Conservation (phyloP, 2,888 invertebrate species). For the Sinopyrophorus schimmeli region DNA sequence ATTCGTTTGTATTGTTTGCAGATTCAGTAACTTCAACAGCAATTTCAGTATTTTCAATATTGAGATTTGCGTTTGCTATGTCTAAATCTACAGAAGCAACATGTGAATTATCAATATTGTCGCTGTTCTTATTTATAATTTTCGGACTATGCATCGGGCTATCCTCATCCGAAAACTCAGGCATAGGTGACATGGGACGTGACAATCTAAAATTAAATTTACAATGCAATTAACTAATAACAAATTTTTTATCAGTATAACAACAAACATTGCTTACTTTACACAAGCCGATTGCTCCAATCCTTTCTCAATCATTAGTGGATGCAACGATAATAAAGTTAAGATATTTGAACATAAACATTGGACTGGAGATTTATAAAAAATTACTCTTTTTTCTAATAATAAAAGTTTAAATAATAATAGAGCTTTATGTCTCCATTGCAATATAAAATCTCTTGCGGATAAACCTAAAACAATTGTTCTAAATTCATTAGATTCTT, state of each 20-base stretch:
- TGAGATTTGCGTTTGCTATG: slow-evolving; percentile 40
- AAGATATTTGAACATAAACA: slow-evolving; percentile 84
- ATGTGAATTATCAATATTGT: slow-evolving; percentile 12
- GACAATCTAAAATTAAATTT: slow-evolving; percentile 60
- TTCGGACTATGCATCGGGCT: slow-evolving; percentile 44
- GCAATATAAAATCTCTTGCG: slow-evolving; percentile 76
- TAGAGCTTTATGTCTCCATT: slow-evolving; percentile 90
- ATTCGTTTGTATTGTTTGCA: slow-evolving; percentile 47
- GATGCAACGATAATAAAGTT: slow-evolving; percentile 87
- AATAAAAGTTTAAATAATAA: slow-evolving; percentile 90
- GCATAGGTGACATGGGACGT: slow-evolving; percentile 73
- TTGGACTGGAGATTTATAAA: slow-evolving; percentile 92
- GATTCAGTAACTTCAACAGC: slow-evolving; percentile 53
- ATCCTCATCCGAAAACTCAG: slow-evolving; percentile 62
- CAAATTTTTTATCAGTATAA: not conserved
- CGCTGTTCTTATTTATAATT: slow-evolving; percentile 9
- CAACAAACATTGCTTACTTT: slow-evolving; percentile 57
- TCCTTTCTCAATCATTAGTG: slow-evolving; percentile 85
- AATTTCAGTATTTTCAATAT: slow-evolving; percentile 47
- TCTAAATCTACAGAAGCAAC: slow-evolving; percentile 22
- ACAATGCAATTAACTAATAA: not conserved
- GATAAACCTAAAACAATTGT: slow-evolving; percentile 69
- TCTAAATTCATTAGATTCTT: not conserved
- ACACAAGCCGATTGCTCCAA: slow-evolving; percentile 81
- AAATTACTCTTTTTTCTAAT: slow-evolving; percentile 85